These are phyloP conservation scores for Macaria notata DNA, from an alignment of 2,888 invertebrate species.

Conservation along the genomic window DNA sequence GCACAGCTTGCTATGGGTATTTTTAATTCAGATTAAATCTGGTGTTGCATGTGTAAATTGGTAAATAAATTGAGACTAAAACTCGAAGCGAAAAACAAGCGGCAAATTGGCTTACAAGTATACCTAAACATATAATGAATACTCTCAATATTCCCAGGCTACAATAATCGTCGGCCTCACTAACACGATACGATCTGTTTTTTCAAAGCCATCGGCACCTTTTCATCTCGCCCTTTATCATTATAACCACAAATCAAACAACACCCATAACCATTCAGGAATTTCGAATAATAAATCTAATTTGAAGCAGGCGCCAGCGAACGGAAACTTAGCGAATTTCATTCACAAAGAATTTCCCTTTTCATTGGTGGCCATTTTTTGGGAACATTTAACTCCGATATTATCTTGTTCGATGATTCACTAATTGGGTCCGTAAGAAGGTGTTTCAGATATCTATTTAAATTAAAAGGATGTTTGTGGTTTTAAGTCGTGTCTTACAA, in stretches of 20 bases:
- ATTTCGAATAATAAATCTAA: too few relatives aligned
- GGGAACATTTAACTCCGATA: slow-evolving; percentile 4
- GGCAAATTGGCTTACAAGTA: too few relatives aligned
- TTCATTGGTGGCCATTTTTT: slow-evolving; percentile 14
- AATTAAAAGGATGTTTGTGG: slow-evolving; percentile 17
- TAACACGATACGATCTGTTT: too few relatives aligned
- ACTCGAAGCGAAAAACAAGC: too few relatives aligned
- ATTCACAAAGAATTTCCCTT: slow-evolving; percentile 2
- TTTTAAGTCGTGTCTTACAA: slow-evolving; percentile 7
- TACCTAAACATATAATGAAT: too few relatives aligned
- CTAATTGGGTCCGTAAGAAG: slow-evolving; percentile 11
- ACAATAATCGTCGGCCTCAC: too few relatives aligned
- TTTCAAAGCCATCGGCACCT: background rate
- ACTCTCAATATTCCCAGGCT: too few relatives aligned
- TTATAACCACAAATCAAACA: slow-evolving; percentile 1
- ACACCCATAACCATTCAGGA: background rate
- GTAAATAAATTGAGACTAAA: too few relatives aligned
- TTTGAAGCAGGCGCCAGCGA: too few relatives aligned
- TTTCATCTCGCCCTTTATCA: background rate
- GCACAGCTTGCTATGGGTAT: too few relatives aligned
- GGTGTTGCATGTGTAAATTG: too few relatives aligned
- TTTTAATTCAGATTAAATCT: too few relatives aligned
- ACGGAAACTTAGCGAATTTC: slow-evolving; percentile 6
- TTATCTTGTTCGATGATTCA: slow-evolving; percentile 16
- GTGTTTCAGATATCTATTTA: slow-evolving; percentile 11